Conservation (phyloP, 2,113 vertebrate genomes). For the Calyptomena viridis region DNA sequence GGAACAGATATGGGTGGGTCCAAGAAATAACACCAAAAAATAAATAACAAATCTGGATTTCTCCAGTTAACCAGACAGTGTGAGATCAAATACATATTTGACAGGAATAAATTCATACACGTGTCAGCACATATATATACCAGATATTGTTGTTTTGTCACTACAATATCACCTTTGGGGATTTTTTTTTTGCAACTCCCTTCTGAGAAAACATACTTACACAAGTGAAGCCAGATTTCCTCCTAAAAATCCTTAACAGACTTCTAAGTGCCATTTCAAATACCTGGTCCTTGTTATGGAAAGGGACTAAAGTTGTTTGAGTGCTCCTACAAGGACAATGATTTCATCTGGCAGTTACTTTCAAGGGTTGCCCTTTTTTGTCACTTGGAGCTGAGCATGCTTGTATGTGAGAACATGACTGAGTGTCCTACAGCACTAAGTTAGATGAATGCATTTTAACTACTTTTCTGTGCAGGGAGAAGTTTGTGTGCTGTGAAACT, state of each 20-base stretch:
- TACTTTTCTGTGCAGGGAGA: neutral
- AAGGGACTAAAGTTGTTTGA: neutral
- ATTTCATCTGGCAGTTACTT: neutral
- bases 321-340: neutral
- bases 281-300: neutral
- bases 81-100: neutral
- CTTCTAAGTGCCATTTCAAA: neutral
- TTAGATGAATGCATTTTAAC: neutral
- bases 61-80: neutral
- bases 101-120: neutral
- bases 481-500: neutral
- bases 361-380: neutral
- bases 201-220: neutral
- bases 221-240: neutral
- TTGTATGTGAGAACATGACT: neutral
- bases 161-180: neutral
- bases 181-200: neutral
- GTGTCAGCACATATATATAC: neutral
- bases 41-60: neutral
- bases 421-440: neutral
- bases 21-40: neutral
- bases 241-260: neutral
- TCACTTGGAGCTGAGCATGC: neutral
- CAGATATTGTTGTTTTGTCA: neutral
- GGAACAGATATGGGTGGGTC: neutral